Percentiles rank a stretch among this genome's conserved stretches.
Evolutionary conservation across 2,888 invertebrate genomes (phyloP).

Genomic region (Campoplex capitator): DNA sequence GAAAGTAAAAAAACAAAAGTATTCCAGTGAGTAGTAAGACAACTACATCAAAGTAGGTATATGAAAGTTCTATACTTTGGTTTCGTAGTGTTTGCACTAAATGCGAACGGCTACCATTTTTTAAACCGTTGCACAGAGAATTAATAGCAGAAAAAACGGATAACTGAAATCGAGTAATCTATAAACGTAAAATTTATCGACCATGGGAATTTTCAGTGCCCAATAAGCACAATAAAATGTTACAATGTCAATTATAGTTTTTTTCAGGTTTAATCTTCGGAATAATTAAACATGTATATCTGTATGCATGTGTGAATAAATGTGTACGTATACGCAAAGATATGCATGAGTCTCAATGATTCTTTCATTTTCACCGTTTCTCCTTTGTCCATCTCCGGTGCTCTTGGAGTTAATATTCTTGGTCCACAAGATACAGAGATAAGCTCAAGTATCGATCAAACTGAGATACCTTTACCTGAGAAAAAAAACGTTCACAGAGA

Average conservation of each 20-base stretch:
- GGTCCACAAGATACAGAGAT: slow-evolving; percentile 35
- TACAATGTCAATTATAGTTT: not conserved
- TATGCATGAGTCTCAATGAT: slow-evolving; percentile 1
- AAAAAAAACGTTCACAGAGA: slow-evolving; percentile 33
- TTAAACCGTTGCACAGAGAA: too few species aligned
- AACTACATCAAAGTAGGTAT: too few species aligned
- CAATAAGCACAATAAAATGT: not conserved
- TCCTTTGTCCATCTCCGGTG: slow-evolving; percentile 15
- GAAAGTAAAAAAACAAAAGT: too few species aligned
- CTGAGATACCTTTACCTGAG: slow-evolving; percentile 53
- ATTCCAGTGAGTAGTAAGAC: too few species aligned
- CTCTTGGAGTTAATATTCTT: slow-evolving; percentile 45
- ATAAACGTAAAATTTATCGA: too few species aligned
- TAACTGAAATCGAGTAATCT: too few species aligned
- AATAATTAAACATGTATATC: not conserved
- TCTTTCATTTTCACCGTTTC: slow-evolving; percentile 29
- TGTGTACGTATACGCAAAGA: not conserved
- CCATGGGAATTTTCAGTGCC: too few species aligned
- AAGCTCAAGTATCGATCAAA: slow-evolving; percentile 60
- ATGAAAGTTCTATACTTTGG: too few species aligned
- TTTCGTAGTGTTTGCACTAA: too few species aligned
- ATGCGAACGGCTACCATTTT: too few species aligned
- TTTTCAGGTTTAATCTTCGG: not conserved
- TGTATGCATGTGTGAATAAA: not conserved
- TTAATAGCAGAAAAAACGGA: too few species aligned